Evolutionary conservation across 2,888 invertebrate species (phyloP), one percentile per base, ranked within the genome.

Genomic region (Stenchaetothrips biformis): DNA sequence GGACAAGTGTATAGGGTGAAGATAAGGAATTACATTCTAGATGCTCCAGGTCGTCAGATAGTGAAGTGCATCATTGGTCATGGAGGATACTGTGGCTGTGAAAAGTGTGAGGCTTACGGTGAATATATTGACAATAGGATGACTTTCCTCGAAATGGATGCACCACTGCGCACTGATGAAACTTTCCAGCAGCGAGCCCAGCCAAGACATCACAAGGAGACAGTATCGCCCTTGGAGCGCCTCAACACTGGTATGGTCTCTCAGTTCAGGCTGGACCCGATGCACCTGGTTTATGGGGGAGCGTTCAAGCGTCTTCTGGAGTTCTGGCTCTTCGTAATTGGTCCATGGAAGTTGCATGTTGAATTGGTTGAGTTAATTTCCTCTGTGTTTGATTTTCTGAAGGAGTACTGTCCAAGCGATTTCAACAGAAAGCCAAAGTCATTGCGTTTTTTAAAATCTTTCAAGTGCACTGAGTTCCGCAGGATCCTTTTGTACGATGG

Each of bases 261-360:
- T 8, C 82, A 83, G 79, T 81, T 84, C 79, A 83, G 84, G 11
- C 48, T 84, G 2, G 83, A 84, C 79, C 83, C 83, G 78, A 84
- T 84, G 84, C 84, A 85, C 78, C 79, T 84, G 2, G 82, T 83
- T n/a, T 84, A 83, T 80, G 78, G 84, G 7, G 84, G 84, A n/a
- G 82, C 83, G 13, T 13, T 62, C 11, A 62, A 62, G 62, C 62
- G 62, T 18, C 62, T 62, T 6, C 18, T 62, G 18, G 62, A 62
- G 13, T 62, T 16, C 62, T 62, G 62, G 62, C 9, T 62, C 6
- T 13, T 13, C 18, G 18, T 9, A 18, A 18, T 62, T 62, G 62
- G 62, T 62, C 13, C 62, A 6, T 62, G 62, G 62, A 62, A 62
- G 18, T 18, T 62, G 18, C 62, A 62, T 18, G 6, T 6, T 62